Conservation (phyloP, 2,888 invertebrate genomes). For the Leptodirus hochenwartii region DNA sequence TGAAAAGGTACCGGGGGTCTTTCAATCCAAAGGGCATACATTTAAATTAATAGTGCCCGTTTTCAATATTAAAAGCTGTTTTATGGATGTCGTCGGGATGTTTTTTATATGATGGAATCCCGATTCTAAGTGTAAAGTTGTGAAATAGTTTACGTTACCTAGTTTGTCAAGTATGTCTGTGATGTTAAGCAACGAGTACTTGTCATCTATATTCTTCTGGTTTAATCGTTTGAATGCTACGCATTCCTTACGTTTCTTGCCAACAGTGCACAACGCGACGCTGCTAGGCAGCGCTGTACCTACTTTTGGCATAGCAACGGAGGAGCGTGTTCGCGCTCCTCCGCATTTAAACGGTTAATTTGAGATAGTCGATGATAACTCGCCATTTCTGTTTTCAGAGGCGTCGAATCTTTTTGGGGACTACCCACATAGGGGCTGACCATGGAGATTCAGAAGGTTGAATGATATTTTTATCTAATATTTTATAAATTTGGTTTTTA, state of each 20-base stretch:
- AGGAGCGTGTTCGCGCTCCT: too few relatives aligned
- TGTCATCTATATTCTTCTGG: constrained; percentile 17
- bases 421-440: constrained; percentile 13
- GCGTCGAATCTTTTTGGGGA: constrained; percentile 13
- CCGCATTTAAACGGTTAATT: too few relatives aligned
- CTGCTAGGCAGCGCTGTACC: too few relatives aligned
- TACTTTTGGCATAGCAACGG: too few relatives aligned
- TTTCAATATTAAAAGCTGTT: constrained; percentile 17
- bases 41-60: constrained; percentile 16
- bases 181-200: constrained; percentile 18
- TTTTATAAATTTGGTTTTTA: constrained; percentile 11
- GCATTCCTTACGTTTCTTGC: too few relatives aligned
- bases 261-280: too few relatives aligned
- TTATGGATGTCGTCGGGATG: constrained; percentile 14
- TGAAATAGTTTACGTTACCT: constrained; percentile 17
- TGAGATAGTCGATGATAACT: constrained; percentile 14
- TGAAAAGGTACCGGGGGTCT: constrained; percentile 16
- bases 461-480: constrained; percentile 13
- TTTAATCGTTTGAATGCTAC: too few relatives aligned
- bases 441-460: constrained; percentile 11
- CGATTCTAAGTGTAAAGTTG: constrained; percentile 17
- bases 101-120: constrained; percentile 21
- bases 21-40: constrained; percentile 17
- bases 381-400: constrained; percentile 13
- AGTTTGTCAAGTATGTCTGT: constrained; percentile 19